phyloP scores from a whole-genome alignment of 1,140 invertebrate species.

The Anthonomus grandis region DNA sequence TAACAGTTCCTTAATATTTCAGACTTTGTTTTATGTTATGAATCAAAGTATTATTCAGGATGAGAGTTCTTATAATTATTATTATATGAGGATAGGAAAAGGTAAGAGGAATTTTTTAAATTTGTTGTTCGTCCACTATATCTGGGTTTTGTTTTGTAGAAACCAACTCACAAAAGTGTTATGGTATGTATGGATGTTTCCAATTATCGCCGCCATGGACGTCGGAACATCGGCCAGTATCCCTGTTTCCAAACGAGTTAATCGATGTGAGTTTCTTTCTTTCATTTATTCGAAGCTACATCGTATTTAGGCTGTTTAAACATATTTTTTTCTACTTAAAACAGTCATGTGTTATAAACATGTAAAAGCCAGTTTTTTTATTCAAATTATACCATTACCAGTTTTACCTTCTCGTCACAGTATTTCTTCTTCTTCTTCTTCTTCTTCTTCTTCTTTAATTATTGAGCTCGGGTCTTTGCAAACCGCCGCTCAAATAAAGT shows the following conservation, averaged over 20 bases:
- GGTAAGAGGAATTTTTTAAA: slow-evolving; percentile 32
- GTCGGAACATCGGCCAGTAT: slow-evolving; percentile 70
- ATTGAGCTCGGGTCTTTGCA: no score
- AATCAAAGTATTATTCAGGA: slow-evolving; percentile 45
- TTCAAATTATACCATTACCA: no score
- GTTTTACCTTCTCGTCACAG: no score
- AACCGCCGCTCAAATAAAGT: no score
- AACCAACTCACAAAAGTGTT: slow-evolving; percentile 59
- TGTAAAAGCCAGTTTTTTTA: no score
- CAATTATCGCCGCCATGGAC: slow-evolving; percentile 77
- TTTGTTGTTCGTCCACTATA: not conserved
- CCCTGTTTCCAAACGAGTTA: slow-evolving; percentile 68
- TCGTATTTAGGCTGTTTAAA: not conserved
- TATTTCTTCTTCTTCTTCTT: no score
- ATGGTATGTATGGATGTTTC: slow-evolving; percentile 78
- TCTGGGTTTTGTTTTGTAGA: slow-evolving; percentile 41
- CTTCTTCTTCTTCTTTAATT: no score
- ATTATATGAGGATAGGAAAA: slow-evolving; percentile 44
- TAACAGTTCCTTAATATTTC: slow-evolving; percentile 16
- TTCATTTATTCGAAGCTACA: not conserved
- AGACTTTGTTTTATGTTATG: slow-evolving; percentile 40
- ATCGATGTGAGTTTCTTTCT: slow-evolving; percentile 48
- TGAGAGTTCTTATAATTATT: slow-evolving; percentile 44
- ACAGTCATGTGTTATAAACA: no score
- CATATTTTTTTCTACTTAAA: no score